Evolutionary conservation across 1,140 invertebrate genomes (phyloP), one percentile per base, ranked within the genome.

Genomic region (Asobara japonica): DNA sequence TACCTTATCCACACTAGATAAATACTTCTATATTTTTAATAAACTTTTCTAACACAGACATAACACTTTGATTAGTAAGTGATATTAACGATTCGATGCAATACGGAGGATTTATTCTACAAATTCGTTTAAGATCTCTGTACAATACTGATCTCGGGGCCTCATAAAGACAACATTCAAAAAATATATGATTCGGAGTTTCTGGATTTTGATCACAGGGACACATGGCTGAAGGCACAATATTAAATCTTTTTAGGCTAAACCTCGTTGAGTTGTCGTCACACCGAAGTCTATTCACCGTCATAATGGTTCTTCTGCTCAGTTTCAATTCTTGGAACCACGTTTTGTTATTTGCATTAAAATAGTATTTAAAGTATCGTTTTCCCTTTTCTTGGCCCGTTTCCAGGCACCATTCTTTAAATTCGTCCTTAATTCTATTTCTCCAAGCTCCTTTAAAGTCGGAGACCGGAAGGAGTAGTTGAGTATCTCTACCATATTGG

Each of bases 251-350:
- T 31, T 64, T 30, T 5, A 77, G 25, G 30, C 71, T 73, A 4
- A 27, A n/a, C 29, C 65, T 72, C 13, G 71, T 18, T 6, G 74
- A 75, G 8, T 71, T 67, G 60, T 77, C 74, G 25, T 71, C 71
- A 38, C 74, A 62, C 72, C 76, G 71, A 11, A 77, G 67, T 72
- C 76, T 75, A 67, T 72, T 74, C 0, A 75, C 67, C 0, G 41
- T 33, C 7, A 71, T 60, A 18, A 75, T 75, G 5, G 41, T 22
- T 56, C 65, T 73, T 48, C 74, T 48, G 1, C 38, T 16, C n/a
- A 77, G 22, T 22, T 75, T 45, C 48, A 72, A 68, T 29, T 75
- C 69, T 22, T 31, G 11, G 67, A 75, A 75, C 76, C 38, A 79
- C 4, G 31, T 69, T 2, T 13, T 10, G 0, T 45, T 38, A 16